These are phyloP conservation scores for Ommatoiulus sabulosus DNA, from an alignment of 2,888 invertebrate genomes.

Conservation along the genomic window DNA sequence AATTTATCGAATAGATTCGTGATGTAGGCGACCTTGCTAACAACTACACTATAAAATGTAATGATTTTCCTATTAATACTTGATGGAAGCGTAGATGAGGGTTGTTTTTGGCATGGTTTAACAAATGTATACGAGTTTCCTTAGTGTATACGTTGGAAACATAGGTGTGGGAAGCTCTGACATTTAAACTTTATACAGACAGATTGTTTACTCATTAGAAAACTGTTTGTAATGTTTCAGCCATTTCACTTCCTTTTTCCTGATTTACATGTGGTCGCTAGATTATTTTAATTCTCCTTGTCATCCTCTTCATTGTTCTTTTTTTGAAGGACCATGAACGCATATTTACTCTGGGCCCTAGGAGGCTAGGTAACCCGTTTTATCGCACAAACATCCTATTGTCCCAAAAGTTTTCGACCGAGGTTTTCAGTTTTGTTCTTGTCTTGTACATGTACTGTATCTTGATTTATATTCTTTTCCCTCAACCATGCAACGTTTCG, in stretches of 20 bases:
- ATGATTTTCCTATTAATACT: background rate
- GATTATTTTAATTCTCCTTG: background rate
- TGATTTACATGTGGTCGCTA: background rate
- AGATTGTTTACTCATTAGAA: background rate
- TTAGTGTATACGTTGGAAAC: background rate
- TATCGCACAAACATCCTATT: background rate
- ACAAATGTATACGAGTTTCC: background rate
- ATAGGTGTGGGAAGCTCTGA: conserved; percentile 6
- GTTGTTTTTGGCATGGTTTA: background rate
- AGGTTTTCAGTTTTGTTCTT: background rate
- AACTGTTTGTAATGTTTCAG: background rate
- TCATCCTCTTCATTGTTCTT: background rate
- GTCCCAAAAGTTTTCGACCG: background rate
- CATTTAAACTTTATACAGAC: background rate
- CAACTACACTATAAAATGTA: too few relatives aligned
- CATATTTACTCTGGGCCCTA: background rate
- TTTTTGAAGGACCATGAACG: background rate
- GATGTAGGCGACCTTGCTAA: background rate
- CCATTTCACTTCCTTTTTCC: background rate
- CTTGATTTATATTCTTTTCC: background rate
- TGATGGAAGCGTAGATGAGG: background rate
- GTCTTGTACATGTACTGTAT: background rate
- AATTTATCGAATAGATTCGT: background rate
- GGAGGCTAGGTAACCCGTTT: background rate
- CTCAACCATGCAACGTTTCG: background rate